phyloP scores from a whole-genome alignment of 35 echinoderm and acorn worm species.

The Apostichopus parvimensis region DNA sequence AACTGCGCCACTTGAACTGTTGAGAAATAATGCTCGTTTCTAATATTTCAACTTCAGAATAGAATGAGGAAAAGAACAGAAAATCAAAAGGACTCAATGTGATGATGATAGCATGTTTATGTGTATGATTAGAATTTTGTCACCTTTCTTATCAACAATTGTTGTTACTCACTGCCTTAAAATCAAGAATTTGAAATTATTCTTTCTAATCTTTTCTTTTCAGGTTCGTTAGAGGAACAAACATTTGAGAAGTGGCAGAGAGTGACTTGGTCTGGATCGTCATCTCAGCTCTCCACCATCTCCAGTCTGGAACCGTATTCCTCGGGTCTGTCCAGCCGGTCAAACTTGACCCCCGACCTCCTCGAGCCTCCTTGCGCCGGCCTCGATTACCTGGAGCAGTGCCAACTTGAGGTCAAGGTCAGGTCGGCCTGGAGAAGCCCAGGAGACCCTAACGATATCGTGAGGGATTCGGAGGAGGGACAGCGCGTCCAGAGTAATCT shows the following conservation, averaged over 20 bases:
- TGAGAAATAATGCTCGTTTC: too few relatives aligned
- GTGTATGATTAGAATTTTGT: too few relatives aligned
- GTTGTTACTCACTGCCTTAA: too few relatives aligned
- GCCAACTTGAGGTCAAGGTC: background rate
- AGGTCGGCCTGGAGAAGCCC: slow-evolving; percentile 4
- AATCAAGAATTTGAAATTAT: background rate
- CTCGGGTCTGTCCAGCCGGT: background rate
- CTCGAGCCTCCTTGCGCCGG: background rate
- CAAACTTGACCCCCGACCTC: slow-evolving; percentile 24
- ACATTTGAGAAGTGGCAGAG: background rate
- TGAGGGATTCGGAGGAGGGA: slow-evolving; percentile 27
- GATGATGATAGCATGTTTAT: too few relatives aligned
- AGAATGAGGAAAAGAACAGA: too few relatives aligned
- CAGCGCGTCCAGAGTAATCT: background rate
- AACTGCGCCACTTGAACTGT: too few relatives aligned
- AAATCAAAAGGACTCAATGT: too few relatives aligned
- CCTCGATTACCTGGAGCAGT: background rate
- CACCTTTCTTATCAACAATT: background rate
- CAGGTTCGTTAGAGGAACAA: slow-evolving; percentile 4
- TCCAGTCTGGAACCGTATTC: slow-evolving; percentile 43
- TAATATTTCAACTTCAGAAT: too few relatives aligned
- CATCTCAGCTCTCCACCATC: slow-evolving; percentile 32
- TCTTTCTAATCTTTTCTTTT: background rate
- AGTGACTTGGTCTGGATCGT: background rate
- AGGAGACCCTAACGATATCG: background rate